Conservation (phyloP, 2,113 vertebrate genomes). For the Rhinichthys klamathensis region DNA sequence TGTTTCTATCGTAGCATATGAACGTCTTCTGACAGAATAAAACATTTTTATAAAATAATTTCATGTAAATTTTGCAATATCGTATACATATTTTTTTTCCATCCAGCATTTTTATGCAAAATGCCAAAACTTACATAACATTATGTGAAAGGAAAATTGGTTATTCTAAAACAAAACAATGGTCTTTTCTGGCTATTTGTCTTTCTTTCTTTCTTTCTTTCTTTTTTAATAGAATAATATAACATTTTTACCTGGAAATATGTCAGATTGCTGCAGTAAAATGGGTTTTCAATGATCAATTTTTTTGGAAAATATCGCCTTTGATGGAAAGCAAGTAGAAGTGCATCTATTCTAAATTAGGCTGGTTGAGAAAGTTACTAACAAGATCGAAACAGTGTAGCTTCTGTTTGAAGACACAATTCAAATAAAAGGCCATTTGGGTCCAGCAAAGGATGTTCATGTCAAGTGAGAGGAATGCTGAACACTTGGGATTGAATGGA, state of each 20-base stretch:
- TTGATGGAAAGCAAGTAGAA: slow-evolving; percentile 16
- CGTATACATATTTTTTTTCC: neutral
- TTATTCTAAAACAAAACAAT: neutral
- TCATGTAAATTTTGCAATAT: neutral
- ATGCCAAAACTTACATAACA: neutral
- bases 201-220: neutral
- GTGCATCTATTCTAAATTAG: slow-evolving; percentile 44
- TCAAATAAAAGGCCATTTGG: slow-evolving; percentile 57
- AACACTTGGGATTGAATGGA: slow-evolving; percentile 59
- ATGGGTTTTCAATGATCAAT: neutral
- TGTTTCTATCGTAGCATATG: neutral
- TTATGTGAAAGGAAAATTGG: neutral
- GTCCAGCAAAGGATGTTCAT: slow-evolving; percentile 61
- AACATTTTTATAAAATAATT: neutral
- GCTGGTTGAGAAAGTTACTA: slow-evolving; percentile 54
- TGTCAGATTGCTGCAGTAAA: neutral
- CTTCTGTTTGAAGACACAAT: slow-evolving; percentile 61
- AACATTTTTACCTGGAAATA: neutral
- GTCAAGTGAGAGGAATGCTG: slow-evolving; percentile 66
- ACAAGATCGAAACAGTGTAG: slow-evolving; percentile 57
- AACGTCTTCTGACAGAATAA: neutral
- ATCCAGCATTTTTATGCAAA: neutral
- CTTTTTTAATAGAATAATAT: too few relatives aligned
- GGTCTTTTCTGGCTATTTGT: neutral
- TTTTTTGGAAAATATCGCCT: neutral